phyloP scores from a whole-genome alignment of 1,140 invertebrate species.

The Neuroterus valhalla region DNA sequence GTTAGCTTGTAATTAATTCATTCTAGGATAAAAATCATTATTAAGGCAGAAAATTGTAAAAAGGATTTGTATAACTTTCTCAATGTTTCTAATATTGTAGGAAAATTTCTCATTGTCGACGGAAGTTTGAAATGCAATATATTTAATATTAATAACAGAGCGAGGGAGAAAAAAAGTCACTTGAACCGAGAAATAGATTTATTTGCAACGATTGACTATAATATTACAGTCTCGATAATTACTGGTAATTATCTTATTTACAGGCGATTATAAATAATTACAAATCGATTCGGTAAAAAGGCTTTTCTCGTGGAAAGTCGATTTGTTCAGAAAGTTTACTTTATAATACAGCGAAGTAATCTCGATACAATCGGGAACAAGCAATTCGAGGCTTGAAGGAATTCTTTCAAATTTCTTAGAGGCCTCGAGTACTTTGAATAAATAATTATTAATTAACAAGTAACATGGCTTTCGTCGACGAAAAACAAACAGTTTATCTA shows the following conservation, averaged over 20 bases:
- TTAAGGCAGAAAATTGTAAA: conserved; percentile 1
- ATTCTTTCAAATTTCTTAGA: neutral
- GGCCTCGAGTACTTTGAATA: neutral
- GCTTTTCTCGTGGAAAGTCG: conserved; percentile 6
- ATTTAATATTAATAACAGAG: neutral
- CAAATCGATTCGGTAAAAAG: conserved; percentile 23
- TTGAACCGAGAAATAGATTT: conserved; percentile 12
- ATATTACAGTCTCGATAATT: conserved; percentile 15
- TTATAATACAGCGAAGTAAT: neutral
- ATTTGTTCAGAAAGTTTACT: conserved; percentile 4
- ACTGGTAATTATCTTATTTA: conserved; percentile 14
- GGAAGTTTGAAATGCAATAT: neutral
- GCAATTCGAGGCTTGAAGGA: neutral
- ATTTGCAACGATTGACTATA: conserved; percentile 16
- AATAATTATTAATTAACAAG: conserved; percentile 10
- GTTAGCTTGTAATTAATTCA: neutral
- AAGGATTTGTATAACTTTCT: neutral
- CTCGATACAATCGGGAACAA: neutral
- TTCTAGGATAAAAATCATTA: neutral
- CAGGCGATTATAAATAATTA: conserved; percentile 19
- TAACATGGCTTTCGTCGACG: neutral
- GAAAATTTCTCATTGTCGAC: neutral
- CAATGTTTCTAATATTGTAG: neutral
- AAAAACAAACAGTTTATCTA: neutral
- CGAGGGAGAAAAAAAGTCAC: neutral